Evolutionary conservation across 2,888 invertebrate genomes (phyloP).

Genomic region (Synergus itoensis): DNA sequence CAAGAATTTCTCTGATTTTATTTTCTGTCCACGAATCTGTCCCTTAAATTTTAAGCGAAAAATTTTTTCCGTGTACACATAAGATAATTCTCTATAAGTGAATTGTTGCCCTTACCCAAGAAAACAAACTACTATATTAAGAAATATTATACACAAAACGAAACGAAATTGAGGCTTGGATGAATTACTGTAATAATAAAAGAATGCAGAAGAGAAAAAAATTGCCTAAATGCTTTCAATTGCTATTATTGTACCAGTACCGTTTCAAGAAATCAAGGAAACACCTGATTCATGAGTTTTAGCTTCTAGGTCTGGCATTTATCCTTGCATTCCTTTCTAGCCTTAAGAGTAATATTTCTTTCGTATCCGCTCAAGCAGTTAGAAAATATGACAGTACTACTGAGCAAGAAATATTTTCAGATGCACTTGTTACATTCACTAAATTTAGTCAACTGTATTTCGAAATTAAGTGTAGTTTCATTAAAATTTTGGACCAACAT

Average conservation of each 20-base stretch:
- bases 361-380: not conserved
- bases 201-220: not conserved
- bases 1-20: too few species aligned
- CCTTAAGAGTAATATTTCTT: conserved; percentile 7
- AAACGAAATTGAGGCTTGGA: not conserved
- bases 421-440: not conserved
- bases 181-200: not conserved
- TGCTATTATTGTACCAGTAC: not conserved
- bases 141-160: not conserved
- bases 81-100: too few species aligned
- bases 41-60: too few species aligned
- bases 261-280: conserved; percentile 1
- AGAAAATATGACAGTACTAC: not conserved
- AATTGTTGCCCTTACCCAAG: not conserved
- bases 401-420: not conserved
- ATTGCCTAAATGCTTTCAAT: not conserved
- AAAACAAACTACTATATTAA: not conserved
- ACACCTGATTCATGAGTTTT: conserved; percentile 10
- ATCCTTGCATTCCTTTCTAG: conserved; percentile 14
- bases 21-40: too few species aligned
- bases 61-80: too few species aligned
- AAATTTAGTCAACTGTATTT: not conserved
- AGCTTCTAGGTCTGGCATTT: not conserved
- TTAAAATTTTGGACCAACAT: too few species aligned
- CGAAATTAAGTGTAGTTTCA: too few species aligned